Percentiles rank a stretch among this genome's conserved stretches.
Evolutionary conservation across 1,140 invertebrate species (phyloP).

Genomic region (Zaprionus africanus): DNA sequence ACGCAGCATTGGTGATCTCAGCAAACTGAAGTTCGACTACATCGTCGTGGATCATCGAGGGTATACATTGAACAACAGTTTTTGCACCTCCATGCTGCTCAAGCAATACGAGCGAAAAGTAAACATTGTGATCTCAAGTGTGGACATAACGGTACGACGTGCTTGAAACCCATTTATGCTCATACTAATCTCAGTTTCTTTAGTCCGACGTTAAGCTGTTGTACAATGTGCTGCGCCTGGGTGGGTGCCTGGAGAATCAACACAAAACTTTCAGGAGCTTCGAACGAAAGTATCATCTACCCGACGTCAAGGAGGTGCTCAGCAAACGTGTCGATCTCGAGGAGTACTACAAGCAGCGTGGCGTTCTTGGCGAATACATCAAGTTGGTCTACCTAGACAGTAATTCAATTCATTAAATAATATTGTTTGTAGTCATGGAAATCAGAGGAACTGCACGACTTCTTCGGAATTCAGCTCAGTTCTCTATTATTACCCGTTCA

Average conservation of each 20-base stretch:
- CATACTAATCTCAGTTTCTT: constrained; percentile 7
- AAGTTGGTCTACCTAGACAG: constrained; percentile 57
- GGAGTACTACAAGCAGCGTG: constrained; percentile 78
- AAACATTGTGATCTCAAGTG: constrained; percentile 78
- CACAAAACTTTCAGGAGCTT: constrained; percentile 62
- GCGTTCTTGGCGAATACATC: constrained; percentile 76
- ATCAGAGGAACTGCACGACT: background rate
- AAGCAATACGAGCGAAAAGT: constrained; percentile 75
- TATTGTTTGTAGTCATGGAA: constrained; percentile 3
- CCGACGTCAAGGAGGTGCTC: constrained; percentile 71
- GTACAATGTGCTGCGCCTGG: constrained; percentile 68
- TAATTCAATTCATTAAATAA: constrained; percentile 29
- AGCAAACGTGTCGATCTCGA: constrained; percentile 73
- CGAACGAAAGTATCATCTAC: constrained; percentile 70
- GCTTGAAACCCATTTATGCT: background rate
- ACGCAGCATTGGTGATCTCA: constrained; percentile 71
- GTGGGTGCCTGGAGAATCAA: constrained; percentile 71
- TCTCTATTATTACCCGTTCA: background rate
- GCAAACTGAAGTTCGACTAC: constrained; percentile 75
- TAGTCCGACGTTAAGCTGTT: constrained; percentile 77
- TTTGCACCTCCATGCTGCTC: constrained; percentile 76
- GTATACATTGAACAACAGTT: constrained; percentile 70
- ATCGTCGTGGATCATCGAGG: constrained; percentile 77
- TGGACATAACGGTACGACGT: constrained; percentile 72
- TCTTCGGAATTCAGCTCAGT: background rate